These are phyloP conservation scores for Polypterus senegalus DNA, from an alignment of 2,113 vertebrate species.

Conservation along the genomic window DNA sequence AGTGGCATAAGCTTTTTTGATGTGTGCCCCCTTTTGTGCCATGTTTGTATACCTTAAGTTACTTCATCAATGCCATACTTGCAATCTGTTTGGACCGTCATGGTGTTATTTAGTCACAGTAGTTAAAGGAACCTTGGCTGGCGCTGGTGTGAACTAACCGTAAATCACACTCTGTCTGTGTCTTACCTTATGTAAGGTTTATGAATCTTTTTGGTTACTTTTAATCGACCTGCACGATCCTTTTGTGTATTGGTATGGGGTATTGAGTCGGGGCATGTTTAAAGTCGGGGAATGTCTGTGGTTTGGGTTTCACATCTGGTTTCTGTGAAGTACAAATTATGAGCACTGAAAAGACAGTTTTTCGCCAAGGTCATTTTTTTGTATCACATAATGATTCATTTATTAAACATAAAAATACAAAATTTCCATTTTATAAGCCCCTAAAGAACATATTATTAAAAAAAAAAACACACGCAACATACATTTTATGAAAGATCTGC, in stretches of 20 bases:
- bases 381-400: slow-evolving; percentile 5
- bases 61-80: too few relatives aligned
- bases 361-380: slow-evolving; percentile 3
- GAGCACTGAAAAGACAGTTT: slow-evolving; percentile 14
- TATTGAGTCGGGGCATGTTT: not conserved
- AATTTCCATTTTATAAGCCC: not conserved
- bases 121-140: not conserved
- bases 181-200: not conserved
- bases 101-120: too few relatives aligned
- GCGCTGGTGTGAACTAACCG: not conserved
- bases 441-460: not conserved
- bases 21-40: too few relatives aligned
- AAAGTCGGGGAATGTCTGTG: slow-evolving; percentile 2
- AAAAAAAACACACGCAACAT: not conserved
- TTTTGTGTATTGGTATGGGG: slow-evolving; percentile 1
- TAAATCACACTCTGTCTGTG: not conserved
- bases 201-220: not conserved
- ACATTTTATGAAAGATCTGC: too few relatives aligned
- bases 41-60: too few relatives aligned
- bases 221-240: slow-evolving; percentile 3
- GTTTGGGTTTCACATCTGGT: slow-evolving; percentile 12
- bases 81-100: too few relatives aligned
- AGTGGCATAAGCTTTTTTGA: too few relatives aligned
- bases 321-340: slow-evolving; percentile 13
- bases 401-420: slow-evolving; percentile 1